Evolutionary conservation across 2,888 invertebrate species (phyloP).

Genomic region (Melanostoma scalare): DNA sequence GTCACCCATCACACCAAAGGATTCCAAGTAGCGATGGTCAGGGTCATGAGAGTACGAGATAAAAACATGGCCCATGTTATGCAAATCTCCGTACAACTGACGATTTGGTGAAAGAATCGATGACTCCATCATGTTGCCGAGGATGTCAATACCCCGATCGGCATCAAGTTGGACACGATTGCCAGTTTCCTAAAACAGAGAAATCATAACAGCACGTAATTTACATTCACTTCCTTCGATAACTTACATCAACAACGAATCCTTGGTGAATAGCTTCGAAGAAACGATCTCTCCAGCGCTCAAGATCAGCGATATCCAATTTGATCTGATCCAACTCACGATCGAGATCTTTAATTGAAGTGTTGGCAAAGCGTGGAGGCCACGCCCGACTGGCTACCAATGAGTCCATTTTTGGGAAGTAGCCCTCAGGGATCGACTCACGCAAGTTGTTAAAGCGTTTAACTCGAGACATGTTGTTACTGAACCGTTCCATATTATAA

Average conservation of each 20-base stretch:
- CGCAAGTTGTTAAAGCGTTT: constrained; percentile 86
- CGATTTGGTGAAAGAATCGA: constrained; percentile 87
- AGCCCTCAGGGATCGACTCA: constrained; percentile 89
- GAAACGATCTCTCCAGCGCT: constrained; percentile 89
- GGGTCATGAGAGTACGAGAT: constrained; percentile 91
- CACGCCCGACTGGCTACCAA: constrained; percentile 89
- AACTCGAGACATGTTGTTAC: constrained; percentile 87
- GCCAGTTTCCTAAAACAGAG: constrained; percentile 83
- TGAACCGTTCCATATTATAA: constrained; percentile 90
- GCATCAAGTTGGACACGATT: constrained; percentile 85
- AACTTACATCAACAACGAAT: constrained; percentile 83
- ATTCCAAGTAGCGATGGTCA: constrained; percentile 88
- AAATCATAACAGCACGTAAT: not conserved
- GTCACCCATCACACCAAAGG: constrained; percentile 92
- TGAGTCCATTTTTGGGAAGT: constrained; percentile 92
- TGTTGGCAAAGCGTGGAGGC: constrained; percentile 87
- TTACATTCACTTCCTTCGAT: not conserved
- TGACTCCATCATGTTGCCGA: constrained; percentile 92
- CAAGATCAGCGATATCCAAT: constrained; percentile 87
- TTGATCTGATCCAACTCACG: constrained; percentile 87
- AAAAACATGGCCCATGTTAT: constrained; percentile 92
- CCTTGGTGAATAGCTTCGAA: constrained; percentile 87
- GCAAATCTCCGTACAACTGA: constrained; percentile 89
- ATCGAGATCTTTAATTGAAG: constrained; percentile 85
- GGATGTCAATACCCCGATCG: constrained; percentile 87